phyloP scores from a whole-genome alignment of 2,797 vertebrate species.

The Notamacropus eugenii region DNA sequence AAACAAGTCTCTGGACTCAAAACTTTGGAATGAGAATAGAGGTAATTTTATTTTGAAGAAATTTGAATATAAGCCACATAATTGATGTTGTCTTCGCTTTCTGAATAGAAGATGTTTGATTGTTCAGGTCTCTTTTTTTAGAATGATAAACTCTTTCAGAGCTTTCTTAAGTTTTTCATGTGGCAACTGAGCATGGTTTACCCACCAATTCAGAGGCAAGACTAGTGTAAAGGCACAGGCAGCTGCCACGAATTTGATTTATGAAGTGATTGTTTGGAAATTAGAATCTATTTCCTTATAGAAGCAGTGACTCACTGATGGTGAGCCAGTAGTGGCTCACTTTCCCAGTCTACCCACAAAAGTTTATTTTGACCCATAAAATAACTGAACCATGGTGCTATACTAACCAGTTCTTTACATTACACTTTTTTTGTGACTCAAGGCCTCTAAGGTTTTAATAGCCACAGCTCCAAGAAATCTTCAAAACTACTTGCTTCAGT shows the following conservation, averaged over 20 bases:
- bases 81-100: not conserved
- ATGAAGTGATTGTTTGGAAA: constrained; percentile 6
- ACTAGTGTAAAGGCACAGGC: not conserved
- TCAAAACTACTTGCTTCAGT: not conserved
- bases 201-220: not conserved
- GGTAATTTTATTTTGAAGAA: constrained; percentile 16
- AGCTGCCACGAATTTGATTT: not conserved
- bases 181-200: constrained; percentile 13
- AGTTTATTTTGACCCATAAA: not conserved
- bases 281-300: constrained; percentile 32
- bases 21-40: not conserved
- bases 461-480: not conserved
- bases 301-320: not conserved
- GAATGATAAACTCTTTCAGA: not conserved
- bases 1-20: not conserved
- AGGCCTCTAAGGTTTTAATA: not conserved
- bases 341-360: not conserved
- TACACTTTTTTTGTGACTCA: not conserved
- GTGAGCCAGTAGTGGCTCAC: too few relatives aligned
- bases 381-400: not conserved
- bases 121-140: not conserved
- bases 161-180: not conserved
- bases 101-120: not conserved
- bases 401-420: not conserved
- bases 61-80: constrained; percentile 19